phyloP scores from a whole-genome alignment of 1,140 invertebrate genomes.

The Ptiloglossa arizonensis region DNA sequence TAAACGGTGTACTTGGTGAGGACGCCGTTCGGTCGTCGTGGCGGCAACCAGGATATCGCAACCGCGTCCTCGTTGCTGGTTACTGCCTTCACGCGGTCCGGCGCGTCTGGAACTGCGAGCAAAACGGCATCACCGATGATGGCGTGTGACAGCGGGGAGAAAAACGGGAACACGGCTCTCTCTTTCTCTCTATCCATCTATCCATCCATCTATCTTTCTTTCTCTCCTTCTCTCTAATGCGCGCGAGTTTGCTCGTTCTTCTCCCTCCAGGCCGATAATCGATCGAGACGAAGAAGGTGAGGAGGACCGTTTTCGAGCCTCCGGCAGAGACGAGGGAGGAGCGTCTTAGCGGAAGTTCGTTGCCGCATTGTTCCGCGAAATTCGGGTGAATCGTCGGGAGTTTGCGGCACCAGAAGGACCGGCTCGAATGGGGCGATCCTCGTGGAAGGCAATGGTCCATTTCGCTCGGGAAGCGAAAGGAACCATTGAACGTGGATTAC shows the following conservation, averaged over 20 bases:
- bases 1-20: conserved; percentile 90
- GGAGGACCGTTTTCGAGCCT: background rate
- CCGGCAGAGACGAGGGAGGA: background rate
- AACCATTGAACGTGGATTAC: background rate
- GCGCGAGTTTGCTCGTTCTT: too few relatives aligned
- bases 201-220: too few relatives aligned
- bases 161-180: too few relatives aligned
- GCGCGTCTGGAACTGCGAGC: conserved; percentile 85
- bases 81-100: conserved; percentile 89
- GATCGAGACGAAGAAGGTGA: background rate
- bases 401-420: too few relatives aligned
- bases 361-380: background rate
- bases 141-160: too few relatives aligned
- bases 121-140: background rate
- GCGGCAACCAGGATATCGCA: conserved; percentile 90
- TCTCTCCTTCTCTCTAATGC: too few relatives aligned
- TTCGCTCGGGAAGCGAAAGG: too few relatives aligned
- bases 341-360: background rate
- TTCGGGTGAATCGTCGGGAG: background rate
- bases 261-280: conserved; percentile 6
- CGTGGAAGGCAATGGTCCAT: background rate
- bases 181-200: too few relatives aligned
- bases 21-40: conserved; percentile 87
- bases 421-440: background rate
- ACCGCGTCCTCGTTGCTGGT: conserved; percentile 86